These are phyloP conservation scores for Marmota flaviventris DNA, from an alignment of 2,113 vertebrate genomes.

Conservation along the genomic window DNA sequence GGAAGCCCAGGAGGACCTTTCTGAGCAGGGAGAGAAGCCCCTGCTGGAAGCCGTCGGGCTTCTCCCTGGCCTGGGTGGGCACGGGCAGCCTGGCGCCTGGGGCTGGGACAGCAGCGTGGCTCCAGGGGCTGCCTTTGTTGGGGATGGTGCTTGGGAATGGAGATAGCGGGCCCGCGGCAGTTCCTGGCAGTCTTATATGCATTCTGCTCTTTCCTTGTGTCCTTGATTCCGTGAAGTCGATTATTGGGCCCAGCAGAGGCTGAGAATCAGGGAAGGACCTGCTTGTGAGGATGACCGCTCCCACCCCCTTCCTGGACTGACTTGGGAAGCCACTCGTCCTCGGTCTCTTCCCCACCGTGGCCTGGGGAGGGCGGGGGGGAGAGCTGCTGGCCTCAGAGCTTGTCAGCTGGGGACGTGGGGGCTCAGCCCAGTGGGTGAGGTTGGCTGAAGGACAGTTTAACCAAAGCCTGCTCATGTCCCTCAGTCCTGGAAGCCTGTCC, in stretches of 20 bases:
- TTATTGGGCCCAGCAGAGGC: accelerated
- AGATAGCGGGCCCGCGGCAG: accelerated
- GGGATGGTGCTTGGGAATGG: not conserved
- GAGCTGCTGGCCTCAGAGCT: not conserved
- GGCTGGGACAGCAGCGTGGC: too few relatives aligned
- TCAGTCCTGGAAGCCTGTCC: not conserved
- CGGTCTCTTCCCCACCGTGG: not conserved
- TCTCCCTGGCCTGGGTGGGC: accelerated
- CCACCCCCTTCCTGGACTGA: not conserved
- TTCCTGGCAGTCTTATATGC: not conserved
- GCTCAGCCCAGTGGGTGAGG: not conserved
- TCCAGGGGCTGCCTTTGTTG: not conserved
- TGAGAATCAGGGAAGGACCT: not conserved
- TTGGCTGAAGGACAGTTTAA: too few relatives aligned
- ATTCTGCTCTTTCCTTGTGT: accelerated
- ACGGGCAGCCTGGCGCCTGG: not conserved
- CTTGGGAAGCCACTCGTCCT: accelerated
- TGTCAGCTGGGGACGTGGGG: not conserved
- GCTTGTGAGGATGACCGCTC: not conserved
- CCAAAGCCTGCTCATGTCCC: not conserved
- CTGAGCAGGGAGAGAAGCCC: not conserved
- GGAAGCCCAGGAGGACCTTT: not conserved
- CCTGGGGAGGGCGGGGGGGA: too few relatives aligned
- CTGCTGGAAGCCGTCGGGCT: not conserved
- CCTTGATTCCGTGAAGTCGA: accelerated